phyloP scores from a whole-genome alignment of 2,888 invertebrate genomes.

The Phalera bucephala region DNA sequence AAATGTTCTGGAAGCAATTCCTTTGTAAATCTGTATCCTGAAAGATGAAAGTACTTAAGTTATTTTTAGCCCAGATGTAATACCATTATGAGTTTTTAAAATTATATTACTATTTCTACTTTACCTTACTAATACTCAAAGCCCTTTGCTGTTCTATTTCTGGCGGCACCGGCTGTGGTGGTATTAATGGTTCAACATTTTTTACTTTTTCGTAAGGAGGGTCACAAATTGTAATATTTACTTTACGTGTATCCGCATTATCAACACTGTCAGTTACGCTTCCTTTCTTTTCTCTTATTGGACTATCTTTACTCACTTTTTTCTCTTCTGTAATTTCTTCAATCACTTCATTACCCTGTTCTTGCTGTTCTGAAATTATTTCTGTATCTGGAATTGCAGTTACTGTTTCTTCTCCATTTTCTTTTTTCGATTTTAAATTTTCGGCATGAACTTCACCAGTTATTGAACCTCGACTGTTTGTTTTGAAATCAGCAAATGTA shows the following conservation, averaged over 20 bases:
- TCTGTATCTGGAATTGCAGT: too few relatives aligned
- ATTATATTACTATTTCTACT: too few relatives aligned
- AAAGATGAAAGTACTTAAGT: too few relatives aligned
- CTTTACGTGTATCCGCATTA: constrained; percentile 55
- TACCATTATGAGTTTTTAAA: too few relatives aligned
- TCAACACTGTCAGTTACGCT: constrained; percentile 54
- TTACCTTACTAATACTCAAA: constrained; percentile 91
- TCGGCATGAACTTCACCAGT: constrained; percentile 37
- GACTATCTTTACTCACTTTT: constrained; percentile 19
- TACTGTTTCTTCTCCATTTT: constrained; percentile 13
- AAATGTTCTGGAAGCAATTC: constrained; percentile 92
- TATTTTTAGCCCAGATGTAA: too few relatives aligned
- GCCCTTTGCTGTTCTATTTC: constrained; percentile 93
- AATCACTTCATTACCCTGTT: constrained; percentile 12
- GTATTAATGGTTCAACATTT: constrained; percentile 72
- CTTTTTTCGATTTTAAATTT: constrained; percentile 19
- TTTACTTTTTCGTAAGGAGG: constrained; percentile 57
- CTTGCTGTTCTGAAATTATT: constrained; percentile 12
- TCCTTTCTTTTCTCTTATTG: constrained; percentile 50
- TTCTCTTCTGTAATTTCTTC: constrained; percentile 17
- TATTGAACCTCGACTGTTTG: constrained; percentile 48
- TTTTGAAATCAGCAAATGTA: constrained; percentile 83
- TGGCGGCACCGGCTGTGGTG: constrained; percentile 89
- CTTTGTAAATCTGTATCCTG: constrained; percentile 94
- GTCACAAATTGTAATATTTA: constrained; percentile 70